Evolutionary conservation across 1,140 invertebrate species (phyloP).

Genomic region (Streblospio benedicti): DNA sequence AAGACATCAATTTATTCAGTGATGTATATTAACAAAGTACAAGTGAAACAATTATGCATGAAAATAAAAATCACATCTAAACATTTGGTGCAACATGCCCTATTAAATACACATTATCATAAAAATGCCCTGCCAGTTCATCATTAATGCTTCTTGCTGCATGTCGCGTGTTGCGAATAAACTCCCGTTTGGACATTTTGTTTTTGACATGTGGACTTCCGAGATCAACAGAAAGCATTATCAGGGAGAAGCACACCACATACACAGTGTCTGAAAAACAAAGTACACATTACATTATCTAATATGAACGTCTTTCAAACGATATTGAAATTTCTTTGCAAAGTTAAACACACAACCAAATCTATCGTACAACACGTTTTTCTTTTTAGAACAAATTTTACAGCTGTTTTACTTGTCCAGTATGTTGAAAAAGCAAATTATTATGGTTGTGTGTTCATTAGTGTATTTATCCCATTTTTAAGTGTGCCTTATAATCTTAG

Average conservation of each 20-base stretch:
- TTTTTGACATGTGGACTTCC: conserved; percentile 52
- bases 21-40: too few relatives aligned
- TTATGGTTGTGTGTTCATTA: too few relatives aligned
- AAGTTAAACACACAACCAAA: too few relatives aligned
- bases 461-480: too few relatives aligned
- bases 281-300: not conserved
- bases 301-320: too few relatives aligned
- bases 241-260: conserved; percentile 52
- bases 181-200: conserved; percentile 56
- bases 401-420: not conserved
- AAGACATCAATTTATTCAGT: too few relatives aligned
- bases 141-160: conserved; percentile 47
- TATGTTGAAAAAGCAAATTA: too few relatives aligned
- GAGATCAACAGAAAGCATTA: conserved; percentile 53
- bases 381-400: not conserved
- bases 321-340: not conserved
- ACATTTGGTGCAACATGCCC: conserved; percentile 50
- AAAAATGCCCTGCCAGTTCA: conserved; percentile 52
- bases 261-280: conserved; percentile 50
- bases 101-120: conserved; percentile 52
- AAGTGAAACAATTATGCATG: not conserved
- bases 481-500: too few relatives aligned
- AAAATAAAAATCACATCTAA: too few relatives aligned
- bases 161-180: conserved; percentile 52
- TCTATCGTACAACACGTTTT: too few relatives aligned